A percentile compares a stretch with the other conserved stretches of the same genome.
phyloP scores from a whole-genome alignment of 2,113 vertebrate species.

The Grammatotria lemairii region DNA sequence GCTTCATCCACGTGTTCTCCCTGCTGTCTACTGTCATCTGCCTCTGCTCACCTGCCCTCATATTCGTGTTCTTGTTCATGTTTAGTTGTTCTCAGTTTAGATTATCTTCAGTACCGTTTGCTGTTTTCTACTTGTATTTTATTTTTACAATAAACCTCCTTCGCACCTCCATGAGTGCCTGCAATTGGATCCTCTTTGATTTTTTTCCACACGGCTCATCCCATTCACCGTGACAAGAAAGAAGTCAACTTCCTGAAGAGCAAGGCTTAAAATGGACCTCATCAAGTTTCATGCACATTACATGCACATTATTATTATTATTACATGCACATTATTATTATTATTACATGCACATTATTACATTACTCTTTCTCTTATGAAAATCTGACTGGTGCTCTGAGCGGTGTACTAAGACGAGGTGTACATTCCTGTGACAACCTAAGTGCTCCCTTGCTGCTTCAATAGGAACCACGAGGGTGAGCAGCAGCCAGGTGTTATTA shows the following conservation, averaged over 20 bases:
- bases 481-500: neutral
- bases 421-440: neutral
- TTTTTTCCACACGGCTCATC: neutral
- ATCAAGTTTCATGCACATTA: neutral
- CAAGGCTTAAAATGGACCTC: neutral
- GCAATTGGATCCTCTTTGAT: neutral
- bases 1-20: accelerated
- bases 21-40: neutral
- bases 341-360: neutral
- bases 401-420: neutral
- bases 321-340: neutral
- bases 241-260: neutral
- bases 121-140: neutral
- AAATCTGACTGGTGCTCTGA: neutral
- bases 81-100: neutral
- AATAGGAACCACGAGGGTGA: neutral
- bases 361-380: neutral
- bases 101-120: neutral
- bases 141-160: neutral
- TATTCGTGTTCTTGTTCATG: neutral
- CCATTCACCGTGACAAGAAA: neutral
- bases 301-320: neutral
- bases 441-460: neutral
- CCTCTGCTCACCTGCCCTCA: neutral
- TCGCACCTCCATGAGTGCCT: neutral